Conservation (phyloP, 2,797 vertebrate species). For the Betta splendens region DNA sequence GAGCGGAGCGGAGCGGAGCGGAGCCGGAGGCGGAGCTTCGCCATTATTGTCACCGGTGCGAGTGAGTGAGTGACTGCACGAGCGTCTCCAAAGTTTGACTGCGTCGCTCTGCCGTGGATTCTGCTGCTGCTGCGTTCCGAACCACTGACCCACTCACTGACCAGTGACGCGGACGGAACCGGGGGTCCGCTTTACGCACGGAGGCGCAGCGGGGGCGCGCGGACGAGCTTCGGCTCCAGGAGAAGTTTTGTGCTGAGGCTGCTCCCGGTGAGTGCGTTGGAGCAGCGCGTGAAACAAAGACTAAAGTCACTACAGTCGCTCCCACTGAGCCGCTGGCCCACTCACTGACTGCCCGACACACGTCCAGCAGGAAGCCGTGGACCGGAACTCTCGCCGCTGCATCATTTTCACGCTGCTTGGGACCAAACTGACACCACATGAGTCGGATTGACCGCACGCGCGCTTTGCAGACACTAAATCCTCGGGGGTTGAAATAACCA, state of each 20-base stretch:
- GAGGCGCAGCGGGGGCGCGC: conserved; percentile 3
- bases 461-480: conserved; percentile 42
- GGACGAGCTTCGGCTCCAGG: neutral
- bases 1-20: conserved; percentile 8
- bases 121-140: conserved; percentile 13
- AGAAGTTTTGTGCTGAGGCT: conserved; percentile 8
- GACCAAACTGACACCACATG: conserved; percentile 64
- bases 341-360: neutral
- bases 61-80: conserved; percentile 15
- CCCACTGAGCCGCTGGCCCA: conserved; percentile 5
- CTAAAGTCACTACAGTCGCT: conserved; percentile 26
- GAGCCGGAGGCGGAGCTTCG: conserved; percentile 58
- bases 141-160: conserved; percentile 17
- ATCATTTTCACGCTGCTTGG: neutral
- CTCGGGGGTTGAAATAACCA: conserved; percentile 58
- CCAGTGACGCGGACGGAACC: conserved; percentile 18
- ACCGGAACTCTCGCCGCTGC: conserved; percentile 18
- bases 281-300: conserved; percentile 80
- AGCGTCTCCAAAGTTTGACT: conserved; percentile 59
- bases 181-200: conserved; percentile 1
- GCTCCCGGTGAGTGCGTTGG: conserved; percentile 41
- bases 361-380: conserved; percentile 37
- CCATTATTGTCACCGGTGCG: conserved; percentile 19
- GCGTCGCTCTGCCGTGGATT: conserved; percentile 12
- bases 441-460: conserved; percentile 42